Evolutionary conservation across 2,888 invertebrate species (phyloP).

Genomic region (Dynastes maya): DNA sequence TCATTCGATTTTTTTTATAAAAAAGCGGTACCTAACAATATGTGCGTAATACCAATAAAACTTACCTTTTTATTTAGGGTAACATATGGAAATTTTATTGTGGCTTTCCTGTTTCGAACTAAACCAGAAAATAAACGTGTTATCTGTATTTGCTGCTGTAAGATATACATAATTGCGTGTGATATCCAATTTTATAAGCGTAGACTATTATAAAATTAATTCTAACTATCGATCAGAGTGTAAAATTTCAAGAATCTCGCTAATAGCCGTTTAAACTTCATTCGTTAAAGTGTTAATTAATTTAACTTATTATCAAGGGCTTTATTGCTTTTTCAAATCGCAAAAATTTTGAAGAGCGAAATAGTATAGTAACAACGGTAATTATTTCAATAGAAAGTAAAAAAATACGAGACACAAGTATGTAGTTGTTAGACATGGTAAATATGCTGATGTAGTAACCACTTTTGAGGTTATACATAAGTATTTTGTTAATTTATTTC

Average conservation of each 20-base stretch:
- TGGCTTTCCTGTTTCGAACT: constrained; percentile 30
- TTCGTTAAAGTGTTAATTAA: too few species aligned
- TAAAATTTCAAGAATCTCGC: not conserved
- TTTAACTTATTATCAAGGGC: too few species aligned
- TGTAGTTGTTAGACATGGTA: too few species aligned
- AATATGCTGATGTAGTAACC: too few species aligned
- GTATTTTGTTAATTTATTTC: too few species aligned
- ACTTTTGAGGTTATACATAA: too few species aligned
- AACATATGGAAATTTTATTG: constrained; percentile 42
- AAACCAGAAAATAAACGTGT: constrained; percentile 19
- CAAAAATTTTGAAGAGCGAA: too few species aligned
- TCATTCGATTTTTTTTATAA: not conserved
- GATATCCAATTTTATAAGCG: constrained; percentile 11
- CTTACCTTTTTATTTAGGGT: constrained; percentile 23
- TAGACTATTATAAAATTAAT: not conserved
- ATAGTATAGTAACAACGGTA: too few species aligned
- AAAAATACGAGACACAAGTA: too few species aligned
- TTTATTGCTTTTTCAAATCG: too few species aligned
- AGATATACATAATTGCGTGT: constrained; percentile 3
- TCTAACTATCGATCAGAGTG: not conserved
- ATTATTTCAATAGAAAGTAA: too few species aligned
- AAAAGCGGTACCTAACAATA: constrained; percentile 1
- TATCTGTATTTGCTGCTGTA: constrained; percentile 38
- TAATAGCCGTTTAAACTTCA: too few species aligned
- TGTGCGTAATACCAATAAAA: constrained; percentile 33